Evolutionary conservation across 2,888 invertebrate species (phyloP).

Genomic region (Disparrhopalites patrizii): DNA sequence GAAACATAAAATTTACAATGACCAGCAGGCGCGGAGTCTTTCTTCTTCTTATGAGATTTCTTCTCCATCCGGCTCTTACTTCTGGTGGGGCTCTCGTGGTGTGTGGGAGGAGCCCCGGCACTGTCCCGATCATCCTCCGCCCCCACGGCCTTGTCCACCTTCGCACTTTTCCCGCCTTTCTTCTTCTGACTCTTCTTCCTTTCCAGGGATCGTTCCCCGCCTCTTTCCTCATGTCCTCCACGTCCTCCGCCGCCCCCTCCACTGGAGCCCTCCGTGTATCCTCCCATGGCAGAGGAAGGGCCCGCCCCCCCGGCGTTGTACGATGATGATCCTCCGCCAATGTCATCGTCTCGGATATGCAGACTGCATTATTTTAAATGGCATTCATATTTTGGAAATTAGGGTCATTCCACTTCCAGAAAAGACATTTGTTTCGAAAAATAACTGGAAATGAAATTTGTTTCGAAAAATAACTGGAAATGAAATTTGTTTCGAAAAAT

Average conservation of each 20-base stretch:
- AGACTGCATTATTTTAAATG: no score
- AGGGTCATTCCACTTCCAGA: no score
- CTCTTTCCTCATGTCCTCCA: neutral
- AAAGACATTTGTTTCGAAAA: no score
- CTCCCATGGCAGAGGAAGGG: neutral
- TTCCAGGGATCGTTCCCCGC: no score
- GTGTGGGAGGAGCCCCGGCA: no score
- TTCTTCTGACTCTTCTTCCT: slow-evolving; percentile 17
- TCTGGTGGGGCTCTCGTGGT: slow-evolving; percentile 1
- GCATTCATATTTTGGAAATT: no score
- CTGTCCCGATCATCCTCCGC: neutral
- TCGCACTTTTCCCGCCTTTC: neutral
- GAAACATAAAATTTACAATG: slow-evolving; percentile 27
- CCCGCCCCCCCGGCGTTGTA: neutral
- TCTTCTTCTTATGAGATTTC: slow-evolving; percentile 10
- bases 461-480: no score
- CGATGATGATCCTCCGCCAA: neutral
- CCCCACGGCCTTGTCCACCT: no score
- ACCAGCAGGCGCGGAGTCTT: slow-evolving; percentile 30
- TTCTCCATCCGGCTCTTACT: slow-evolving; percentile 19
- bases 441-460: no score
- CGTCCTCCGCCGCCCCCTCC: neutral
- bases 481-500: no score
- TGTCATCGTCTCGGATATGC: no score
- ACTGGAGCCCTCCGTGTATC: neutral